Percentiles rank a stretch among this genome's conserved stretches.
These are phyloP conservation scores for Meles meles DNA, from an alignment of 2,113 vertebrate species.

Conservation along the genomic window DNA sequence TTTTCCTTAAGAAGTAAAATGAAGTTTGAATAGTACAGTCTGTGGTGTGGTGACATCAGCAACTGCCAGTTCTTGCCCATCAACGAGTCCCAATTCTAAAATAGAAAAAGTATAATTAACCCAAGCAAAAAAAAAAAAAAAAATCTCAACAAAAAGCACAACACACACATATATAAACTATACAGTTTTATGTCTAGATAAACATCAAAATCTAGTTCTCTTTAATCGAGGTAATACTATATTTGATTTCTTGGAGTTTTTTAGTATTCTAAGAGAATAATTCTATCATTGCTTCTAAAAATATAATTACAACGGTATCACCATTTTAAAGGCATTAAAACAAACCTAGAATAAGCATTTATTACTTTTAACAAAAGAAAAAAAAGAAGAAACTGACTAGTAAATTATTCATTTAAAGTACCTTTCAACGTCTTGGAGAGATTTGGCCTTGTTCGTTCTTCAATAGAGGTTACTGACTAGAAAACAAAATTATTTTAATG, in stretches of 20 bases:
- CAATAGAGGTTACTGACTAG: conserved; percentile 89
- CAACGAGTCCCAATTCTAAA: conserved; percentile 91
- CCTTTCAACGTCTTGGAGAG: conserved; percentile 94
- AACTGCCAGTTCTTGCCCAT: conserved; percentile 94
- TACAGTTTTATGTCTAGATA: background rate
- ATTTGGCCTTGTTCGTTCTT: conserved; percentile 94
- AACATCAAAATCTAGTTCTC: conserved; percentile 1
- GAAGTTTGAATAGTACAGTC: conserved; percentile 94
- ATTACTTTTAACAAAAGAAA: background rate
- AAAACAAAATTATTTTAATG: conserved; percentile 51
- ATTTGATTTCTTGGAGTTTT: conserved; percentile 11
- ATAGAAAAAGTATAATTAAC: conserved; percentile 63
- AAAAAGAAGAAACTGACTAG: background rate
- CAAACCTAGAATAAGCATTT: background rate
- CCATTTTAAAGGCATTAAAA: background rate
- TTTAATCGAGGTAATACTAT: conserved; percentile 12
- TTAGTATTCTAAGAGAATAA: background rate
- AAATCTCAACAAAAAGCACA: background rate
- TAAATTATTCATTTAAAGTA: conserved; percentile 68
- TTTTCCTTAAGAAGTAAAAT: conserved; percentile 88
- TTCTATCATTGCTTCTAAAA: conserved; percentile 1
- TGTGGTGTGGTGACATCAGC: conserved; percentile 96
- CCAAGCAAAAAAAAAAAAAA: background rate
- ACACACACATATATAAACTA: background rate
- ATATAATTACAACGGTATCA: background rate